Percentiles rank a stretch among this genome's conserved stretches.
These are phyloP conservation scores for Zaprionus vittiger DNA, from an alignment of 1,140 invertebrate genomes.

Conservation along the genomic window DNA sequence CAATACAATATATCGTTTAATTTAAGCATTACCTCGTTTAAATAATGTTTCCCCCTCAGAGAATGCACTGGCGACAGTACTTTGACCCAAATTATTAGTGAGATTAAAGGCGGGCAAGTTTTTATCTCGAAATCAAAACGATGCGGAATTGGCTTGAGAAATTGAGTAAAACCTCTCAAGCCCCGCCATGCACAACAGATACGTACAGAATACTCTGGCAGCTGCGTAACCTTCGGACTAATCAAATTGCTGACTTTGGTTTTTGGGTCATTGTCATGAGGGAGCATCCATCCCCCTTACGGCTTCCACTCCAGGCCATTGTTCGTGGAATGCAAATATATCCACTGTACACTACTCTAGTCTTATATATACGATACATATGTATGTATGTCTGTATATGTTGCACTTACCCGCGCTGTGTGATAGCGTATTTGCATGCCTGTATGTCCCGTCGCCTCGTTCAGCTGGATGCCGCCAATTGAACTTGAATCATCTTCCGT, in stretches of 20 bases:
- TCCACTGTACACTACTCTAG: not conserved
- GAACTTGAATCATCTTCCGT: slow-evolving; percentile 93
- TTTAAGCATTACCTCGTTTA: not conserved
- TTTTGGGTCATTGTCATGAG: slow-evolving; percentile 62
- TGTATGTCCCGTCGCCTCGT: slow-evolving; percentile 89
- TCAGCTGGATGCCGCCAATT: slow-evolving; percentile 92
- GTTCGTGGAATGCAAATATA: not conserved
- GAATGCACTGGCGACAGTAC: not conserved
- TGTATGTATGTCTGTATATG: not conserved
- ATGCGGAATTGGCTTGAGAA: not conserved
- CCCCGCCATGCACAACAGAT: not conserved
- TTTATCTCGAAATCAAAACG: not conserved
- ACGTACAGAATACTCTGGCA: slow-evolving; percentile 39
- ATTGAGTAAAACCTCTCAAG: not conserved
- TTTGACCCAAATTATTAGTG: not conserved
- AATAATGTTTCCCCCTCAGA: not conserved
- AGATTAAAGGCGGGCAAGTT: not conserved
- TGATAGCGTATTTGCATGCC: slow-evolving; percentile 93
- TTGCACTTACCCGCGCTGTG: slow-evolving; percentile 86
- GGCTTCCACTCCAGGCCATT: not conserved
- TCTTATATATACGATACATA: not conserved
- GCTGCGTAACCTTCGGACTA: slow-evolving; percentile 52
- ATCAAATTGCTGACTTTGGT: slow-evolving; percentile 41
- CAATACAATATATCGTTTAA: not conserved
- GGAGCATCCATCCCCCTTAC: not conserved